Evolutionary conservation across 1,140 invertebrate species (phyloP).

Genomic region (Stenopsyche tienmushanensis): DNA sequence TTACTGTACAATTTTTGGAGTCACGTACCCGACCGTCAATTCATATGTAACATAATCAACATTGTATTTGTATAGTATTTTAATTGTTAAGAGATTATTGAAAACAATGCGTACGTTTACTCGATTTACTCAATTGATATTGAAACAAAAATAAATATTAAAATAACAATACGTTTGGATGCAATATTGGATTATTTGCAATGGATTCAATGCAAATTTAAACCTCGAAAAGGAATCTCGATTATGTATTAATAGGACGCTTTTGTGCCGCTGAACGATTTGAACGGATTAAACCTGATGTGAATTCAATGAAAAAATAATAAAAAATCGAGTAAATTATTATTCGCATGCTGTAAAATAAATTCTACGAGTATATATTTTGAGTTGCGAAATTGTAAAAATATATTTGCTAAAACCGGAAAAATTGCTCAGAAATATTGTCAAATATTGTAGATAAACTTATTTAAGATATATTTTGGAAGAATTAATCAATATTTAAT

Average conservation of each 20-base stretch:
- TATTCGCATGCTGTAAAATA: no score
- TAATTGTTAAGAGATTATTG: background rate
- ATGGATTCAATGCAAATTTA: background rate
- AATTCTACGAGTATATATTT: slow-evolving; percentile 1
- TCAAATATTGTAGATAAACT: background rate
- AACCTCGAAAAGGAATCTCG: background rate
- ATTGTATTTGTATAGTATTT: no score
- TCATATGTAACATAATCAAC: slow-evolving; percentile 29
- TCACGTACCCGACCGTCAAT: slow-evolving; percentile 29
- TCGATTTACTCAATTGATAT: no score
- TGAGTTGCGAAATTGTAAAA: slow-evolving; percentile 17
- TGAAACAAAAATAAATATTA: background rate
- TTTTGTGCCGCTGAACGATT: background rate
- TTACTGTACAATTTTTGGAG: slow-evolving; percentile 29
- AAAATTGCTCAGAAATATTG: slow-evolving; percentile 16
- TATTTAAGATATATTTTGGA: no score
- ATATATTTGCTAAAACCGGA: slow-evolving; percentile 14
- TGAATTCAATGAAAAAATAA: no score
- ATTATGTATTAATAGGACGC: background rate
- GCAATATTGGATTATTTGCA: background rate
- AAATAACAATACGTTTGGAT: background rate
- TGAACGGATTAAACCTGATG: background rate
- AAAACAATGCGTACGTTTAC: slow-evolving; percentile 12
- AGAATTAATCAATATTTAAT: no score
- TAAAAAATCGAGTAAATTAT: no score